Base-by-base conservation (phyloP, 2,113 vertebrate genomes). In the Rhizomys pruinosus region DNA sequence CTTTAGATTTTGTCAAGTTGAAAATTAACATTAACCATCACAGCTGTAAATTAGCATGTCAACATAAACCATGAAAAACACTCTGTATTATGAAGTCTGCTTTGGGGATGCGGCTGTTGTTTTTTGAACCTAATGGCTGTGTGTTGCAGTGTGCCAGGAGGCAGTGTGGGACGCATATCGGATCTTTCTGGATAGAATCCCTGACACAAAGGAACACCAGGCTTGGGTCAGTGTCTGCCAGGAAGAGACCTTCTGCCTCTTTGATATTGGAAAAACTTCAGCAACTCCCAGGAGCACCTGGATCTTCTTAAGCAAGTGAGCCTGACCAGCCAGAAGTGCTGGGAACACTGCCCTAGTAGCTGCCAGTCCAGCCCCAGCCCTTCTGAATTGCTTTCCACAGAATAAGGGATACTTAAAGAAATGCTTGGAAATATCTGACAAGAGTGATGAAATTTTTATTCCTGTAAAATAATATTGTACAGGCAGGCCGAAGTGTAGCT, bases 81-180 rank as follows among this genome's bases (percentile, higher is more conserved):
- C 12, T 19, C 42, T 69, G 34, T 63, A 6, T 78, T 81, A 47
- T 27, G 23, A 85, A 16, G 42, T 64, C 20, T 29, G 29, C 57
- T 72, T 72, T 63, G 25, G 66, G 25, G 20, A 20, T 16, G 23
- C 27, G 23, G 23, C 66, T 34, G 9, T 74, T 34, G 9, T 74
- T 80, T 52, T 61, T 25, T 32, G 55, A 63, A 47, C 29, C 72
- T 82, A 59, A 32, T 29, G 73, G 71, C 17, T 93, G 47, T 96
- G 77, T 97, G 94, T 69, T 95, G 92, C 98, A 99, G 99, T 99
- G n/a, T 99, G 99, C 95, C 99, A 99, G 98, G 99, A 99, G 97
- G 99, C 98, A 0, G 99, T 99, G 34, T 99, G 99, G 99, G 99
- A 99, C 98, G 99, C 99, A 3, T 99, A 99, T 93, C 98, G 98